phyloP scores from a whole-genome alignment of 2,888 invertebrate species.

The Artemia sinica region DNA sequence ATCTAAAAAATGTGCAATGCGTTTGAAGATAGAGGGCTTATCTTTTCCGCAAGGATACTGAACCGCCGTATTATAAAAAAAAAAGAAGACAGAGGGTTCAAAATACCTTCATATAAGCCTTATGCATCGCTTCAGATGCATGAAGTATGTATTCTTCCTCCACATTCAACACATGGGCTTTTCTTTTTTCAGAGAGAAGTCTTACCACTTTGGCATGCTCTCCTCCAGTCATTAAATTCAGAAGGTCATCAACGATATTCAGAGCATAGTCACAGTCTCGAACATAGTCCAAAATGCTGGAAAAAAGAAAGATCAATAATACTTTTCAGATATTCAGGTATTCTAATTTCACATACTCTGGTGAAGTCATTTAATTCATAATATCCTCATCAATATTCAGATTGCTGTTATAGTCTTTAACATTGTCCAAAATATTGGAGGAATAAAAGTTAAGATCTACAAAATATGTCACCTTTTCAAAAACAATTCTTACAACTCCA shows the following conservation, averaged over 20 bases:
- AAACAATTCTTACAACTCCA: too few species aligned
- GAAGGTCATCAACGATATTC: slow-evolving; percentile 56
- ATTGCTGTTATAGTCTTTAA: too few species aligned
- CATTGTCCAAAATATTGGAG: too few species aligned
- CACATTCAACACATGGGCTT: slow-evolving; percentile 31
- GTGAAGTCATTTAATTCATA: too few species aligned
- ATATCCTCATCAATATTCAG: too few species aligned
- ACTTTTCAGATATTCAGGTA: too few species aligned
- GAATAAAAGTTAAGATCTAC: too few species aligned
- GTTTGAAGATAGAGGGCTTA: neutral
- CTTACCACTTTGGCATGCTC: slow-evolving; percentile 60
- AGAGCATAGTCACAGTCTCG: slow-evolving; percentile 58
- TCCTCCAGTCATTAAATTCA: slow-evolving; percentile 63
- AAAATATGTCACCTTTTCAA: too few species aligned
- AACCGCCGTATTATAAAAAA: too few species aligned
- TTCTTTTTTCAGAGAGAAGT: slow-evolving; percentile 48
- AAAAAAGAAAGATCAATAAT: slow-evolving; percentile 24
- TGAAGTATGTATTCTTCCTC: slow-evolving; percentile 25
- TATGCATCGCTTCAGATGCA: slow-evolving; percentile 23
- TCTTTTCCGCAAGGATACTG: too few species aligned
- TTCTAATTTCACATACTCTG: too few species aligned
- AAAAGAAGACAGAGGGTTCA: neutral
- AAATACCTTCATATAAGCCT: slow-evolving; percentile 23
- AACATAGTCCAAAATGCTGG: slow-evolving; percentile 55
- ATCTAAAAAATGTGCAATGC: too few species aligned